Base-by-base conservation (phyloP, 2,113 vertebrate genomes). In the Leucopsar rothschildi region DNA sequence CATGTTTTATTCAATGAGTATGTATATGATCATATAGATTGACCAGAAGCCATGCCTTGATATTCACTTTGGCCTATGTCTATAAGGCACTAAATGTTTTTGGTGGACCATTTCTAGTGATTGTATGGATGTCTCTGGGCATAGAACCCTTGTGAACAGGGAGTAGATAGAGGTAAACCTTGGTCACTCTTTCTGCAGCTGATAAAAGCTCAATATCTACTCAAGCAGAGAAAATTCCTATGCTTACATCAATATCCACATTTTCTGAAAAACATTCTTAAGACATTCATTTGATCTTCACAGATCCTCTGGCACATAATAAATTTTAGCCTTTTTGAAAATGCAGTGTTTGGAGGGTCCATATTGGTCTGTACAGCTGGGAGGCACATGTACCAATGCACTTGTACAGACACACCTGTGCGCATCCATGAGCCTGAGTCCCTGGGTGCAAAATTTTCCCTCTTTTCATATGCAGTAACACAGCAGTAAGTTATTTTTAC, bases 351-450 rank as follows among this genome's bases (percentile, higher is more conserved):
- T 45, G 4, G 31, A 57, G 29, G 40, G 33, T 16, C 15, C 10
- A 2, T 6, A 12, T 9, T 45, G 23, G 18, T 66, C 55, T 33
- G 9, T 40, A 61, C 27, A 47, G 12, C 11, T 15, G 39, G 5
- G 53, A 45, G 33, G 31, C 5, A 40, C 1, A 0, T 12, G 29
- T 25, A 25, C 20, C 12, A 5, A 33, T 0, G 1, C 23, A 35
- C 22, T 6, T 0, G 6, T 27, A 68, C 52, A 29, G 61, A 29
- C 19, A 6, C 0, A 39, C n/a, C n/a, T 39, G 24, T 39, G 52
- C 19, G 10, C 17, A 24, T 23, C 19, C 3, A 1, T 1, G 8
- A 10, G 3, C 66, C 39, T 11, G 23, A 21, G 28, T 33, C 2
- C 35, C 22, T 49, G 18, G 21, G 8, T 28, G 45, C 29, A 72